Conservation (phyloP, 1,140 invertebrate species). For the Spodoptera frugiperda region DNA sequence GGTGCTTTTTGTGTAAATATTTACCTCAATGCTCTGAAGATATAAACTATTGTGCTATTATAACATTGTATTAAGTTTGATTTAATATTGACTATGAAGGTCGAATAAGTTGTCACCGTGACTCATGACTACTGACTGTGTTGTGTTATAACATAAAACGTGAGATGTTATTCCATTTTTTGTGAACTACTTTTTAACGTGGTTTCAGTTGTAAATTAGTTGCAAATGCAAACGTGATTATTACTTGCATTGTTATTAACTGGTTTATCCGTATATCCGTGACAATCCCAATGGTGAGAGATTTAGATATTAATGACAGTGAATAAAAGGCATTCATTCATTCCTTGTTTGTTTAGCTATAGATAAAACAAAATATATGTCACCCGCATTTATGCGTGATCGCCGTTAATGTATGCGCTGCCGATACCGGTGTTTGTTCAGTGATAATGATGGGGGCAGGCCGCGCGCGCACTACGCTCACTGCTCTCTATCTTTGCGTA, state of each 20-base stretch:
- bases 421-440: slow-evolving; percentile 77
- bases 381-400: slow-evolving; percentile 59
- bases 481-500: slow-evolving; percentile 55
- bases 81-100: slow-evolving; percentile 37
- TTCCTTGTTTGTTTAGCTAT: slow-evolving; percentile 35
- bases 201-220: no score
- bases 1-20: slow-evolving; percentile 10
- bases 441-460: slow-evolving; percentile 69
- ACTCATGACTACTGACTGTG: slow-evolving; percentile 9
- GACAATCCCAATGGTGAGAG: neutral
- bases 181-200: neutral
- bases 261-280: neutral
- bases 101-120: slow-evolving; percentile 18
- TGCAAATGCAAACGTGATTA: no score
- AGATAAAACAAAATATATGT: slow-evolving; percentile 14
- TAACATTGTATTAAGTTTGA: slow-evolving; percentile 27
- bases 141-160: neutral
- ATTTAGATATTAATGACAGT: slow-evolving; percentile 17
- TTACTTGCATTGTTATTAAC: neutral
- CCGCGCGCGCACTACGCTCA: slow-evolving; percentile 61
- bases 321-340: slow-evolving; percentile 38
- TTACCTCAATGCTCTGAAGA: neutral
- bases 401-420: slow-evolving; percentile 65
- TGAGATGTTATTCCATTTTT: neutral
- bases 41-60: neutral